Conservation (phyloP, 2,797 vertebrate genomes). For the Brotogeris chrysoptera region DNA sequence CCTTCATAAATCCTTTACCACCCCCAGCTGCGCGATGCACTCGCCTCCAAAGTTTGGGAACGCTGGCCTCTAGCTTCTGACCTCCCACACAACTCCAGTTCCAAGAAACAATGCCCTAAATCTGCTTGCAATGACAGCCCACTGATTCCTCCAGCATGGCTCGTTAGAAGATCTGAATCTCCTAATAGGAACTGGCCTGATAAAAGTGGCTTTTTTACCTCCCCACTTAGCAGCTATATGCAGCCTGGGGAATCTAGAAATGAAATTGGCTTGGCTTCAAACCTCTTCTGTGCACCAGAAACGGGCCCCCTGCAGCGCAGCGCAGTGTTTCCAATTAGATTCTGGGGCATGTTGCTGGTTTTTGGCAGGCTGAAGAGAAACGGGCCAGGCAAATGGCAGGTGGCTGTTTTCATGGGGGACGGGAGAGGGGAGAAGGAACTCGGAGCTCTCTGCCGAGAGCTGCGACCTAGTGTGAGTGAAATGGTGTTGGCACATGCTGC, state of each 20-base stretch:
- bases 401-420: constrained; percentile 57
- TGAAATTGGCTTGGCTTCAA: constrained; percentile 63
- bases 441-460: not conserved
- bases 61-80: not conserved
- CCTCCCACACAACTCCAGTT: not conserved
- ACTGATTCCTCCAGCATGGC: not conserved
- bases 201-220: constrained; percentile 15
- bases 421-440: constrained; percentile 13
- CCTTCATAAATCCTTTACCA: not conserved
- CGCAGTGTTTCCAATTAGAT: constrained; percentile 67
- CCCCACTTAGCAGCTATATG: constrained; percentile 10
- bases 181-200: constrained; percentile 56
- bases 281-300: constrained; percentile 36
- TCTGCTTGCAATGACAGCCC: constrained; percentile 5
- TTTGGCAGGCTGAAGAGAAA: constrained; percentile 49
- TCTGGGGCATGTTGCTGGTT: constrained; percentile 57
- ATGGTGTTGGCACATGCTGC: not conserved
- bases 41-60: not conserved
- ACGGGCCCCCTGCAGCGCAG: constrained; percentile 37
- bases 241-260: constrained; percentile 48
- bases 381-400: constrained; percentile 61
- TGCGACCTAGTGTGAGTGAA: constrained; percentile 21
- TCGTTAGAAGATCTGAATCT: constrained; percentile 33
- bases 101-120: constrained; percentile 29
- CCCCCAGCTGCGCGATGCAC: accelerated